Percentiles rank a stretch among this genome's conserved stretches.
Evolutionary conservation across 2,113 vertebrate species (phyloP).

Genomic region (Passer montanus): DNA sequence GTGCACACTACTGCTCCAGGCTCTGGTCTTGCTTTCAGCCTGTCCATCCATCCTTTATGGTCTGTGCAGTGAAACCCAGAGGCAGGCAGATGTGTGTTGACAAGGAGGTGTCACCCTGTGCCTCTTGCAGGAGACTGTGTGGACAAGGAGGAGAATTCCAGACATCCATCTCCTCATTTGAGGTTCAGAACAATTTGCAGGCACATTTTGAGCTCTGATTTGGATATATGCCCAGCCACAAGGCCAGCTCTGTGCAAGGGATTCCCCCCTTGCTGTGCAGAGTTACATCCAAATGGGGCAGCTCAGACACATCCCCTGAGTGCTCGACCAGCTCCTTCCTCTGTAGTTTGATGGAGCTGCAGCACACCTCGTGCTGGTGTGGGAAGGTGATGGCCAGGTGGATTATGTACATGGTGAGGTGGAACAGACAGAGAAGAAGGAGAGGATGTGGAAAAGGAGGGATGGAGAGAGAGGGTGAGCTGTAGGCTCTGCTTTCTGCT

Average conservation of each 20-base stretch:
- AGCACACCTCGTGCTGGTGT: accelerated
- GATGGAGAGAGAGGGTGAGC: neutral
- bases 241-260: accelerated
- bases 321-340: accelerated
- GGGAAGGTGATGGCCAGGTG: accelerated
- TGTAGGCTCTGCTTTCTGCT: neutral
- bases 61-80: neutral
- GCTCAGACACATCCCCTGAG: accelerated
- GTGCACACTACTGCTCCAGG: accelerated
- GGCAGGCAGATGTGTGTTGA: neutral
- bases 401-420: neutral
- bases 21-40: neutral
- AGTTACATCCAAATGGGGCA: accelerated
- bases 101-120: accelerated
- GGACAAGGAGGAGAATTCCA: neutral
- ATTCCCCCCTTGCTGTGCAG: neutral
- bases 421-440: neutral
- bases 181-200: neutral
- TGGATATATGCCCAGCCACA: accelerated
- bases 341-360: accelerated
- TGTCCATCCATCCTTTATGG: accelerated
- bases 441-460: neutral
- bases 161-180: accelerated
- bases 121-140: neutral
- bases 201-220: neutral